Evolutionary conservation across 2,113 vertebrate species (phyloP).

Genomic region (Probosciger aterrimus): DNA sequence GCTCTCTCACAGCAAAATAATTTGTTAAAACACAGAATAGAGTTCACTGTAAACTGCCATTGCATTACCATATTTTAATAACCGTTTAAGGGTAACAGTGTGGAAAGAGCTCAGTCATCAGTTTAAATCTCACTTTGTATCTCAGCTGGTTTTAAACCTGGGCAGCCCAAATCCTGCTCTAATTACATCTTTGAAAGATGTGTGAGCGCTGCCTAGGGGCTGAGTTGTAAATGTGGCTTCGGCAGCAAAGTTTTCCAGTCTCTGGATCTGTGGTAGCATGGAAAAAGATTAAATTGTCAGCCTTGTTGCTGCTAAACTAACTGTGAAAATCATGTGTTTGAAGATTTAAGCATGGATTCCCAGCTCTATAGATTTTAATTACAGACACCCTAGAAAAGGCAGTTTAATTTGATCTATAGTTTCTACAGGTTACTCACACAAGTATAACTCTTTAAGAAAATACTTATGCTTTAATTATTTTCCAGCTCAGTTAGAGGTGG

Average conservation of each 20-base stretch:
- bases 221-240: neutral
- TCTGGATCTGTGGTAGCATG: neutral
- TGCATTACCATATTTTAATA: conserved; percentile 39
- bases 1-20: neutral
- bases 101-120: conserved; percentile 31
- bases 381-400: neutral
- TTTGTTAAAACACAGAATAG: neutral
- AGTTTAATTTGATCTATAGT: neutral
- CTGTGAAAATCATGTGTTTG: neutral
- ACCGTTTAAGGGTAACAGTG: neutral
- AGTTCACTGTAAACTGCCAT: conserved; percentile 20
- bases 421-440: neutral
- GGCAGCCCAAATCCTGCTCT: neutral
- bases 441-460: neutral
- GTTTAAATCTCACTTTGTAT: neutral
- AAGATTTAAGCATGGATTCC: neutral
- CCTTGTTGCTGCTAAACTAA: neutral
- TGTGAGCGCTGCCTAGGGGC: neutral
- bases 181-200: neutral
- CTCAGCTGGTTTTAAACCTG: conserved; percentile 7
- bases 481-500: neutral
- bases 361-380: neutral
- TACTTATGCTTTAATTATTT: neutral
- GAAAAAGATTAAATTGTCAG: neutral
- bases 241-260: neutral